These are phyloP conservation scores for Chamaetylas fuelleborni DNA, from an alignment of 2,113 vertebrate genomes.

Conservation along the genomic window DNA sequence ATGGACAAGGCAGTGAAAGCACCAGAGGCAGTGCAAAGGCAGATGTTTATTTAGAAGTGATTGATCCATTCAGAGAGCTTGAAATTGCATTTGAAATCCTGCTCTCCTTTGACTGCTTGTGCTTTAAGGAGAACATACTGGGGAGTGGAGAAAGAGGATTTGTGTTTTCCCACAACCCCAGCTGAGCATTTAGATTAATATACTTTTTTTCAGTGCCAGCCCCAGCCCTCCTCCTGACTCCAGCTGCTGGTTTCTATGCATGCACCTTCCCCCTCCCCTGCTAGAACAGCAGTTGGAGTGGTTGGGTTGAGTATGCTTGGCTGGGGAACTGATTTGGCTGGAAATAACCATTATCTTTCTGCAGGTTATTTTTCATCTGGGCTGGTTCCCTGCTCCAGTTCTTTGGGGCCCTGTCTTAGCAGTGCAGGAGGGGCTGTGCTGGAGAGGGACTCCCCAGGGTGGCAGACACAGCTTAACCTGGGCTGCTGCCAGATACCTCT, in stretches of 20 bases:
- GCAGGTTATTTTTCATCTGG: not conserved
- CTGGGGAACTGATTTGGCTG: not conserved
- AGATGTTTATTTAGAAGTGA: conserved; percentile 58
- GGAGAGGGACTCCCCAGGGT: not conserved
- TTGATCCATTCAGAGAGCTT: conserved; percentile 53
- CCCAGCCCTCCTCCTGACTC: not conserved
- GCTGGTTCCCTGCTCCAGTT: not conserved
- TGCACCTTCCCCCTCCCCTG: not conserved
- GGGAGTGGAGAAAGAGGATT: conserved; percentile 21
- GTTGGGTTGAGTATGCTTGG: not conserved
- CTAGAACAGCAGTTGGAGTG: not conserved
- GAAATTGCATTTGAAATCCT: conserved; percentile 50
- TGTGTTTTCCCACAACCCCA: conserved; percentile 30
- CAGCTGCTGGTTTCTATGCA: not conserved
- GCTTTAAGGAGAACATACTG: conserved; percentile 9
- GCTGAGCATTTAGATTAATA: conserved; percentile 19
- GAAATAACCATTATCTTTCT: not conserved
- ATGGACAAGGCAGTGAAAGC: conserved; percentile 59
- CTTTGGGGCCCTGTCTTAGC: rapidly evolving
- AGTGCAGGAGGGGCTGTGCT: not conserved
- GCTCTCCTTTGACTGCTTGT: conserved; percentile 13
- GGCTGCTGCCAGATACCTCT: not conserved
- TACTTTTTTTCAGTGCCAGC: not conserved
- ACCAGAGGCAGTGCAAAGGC: conserved; percentile 45
- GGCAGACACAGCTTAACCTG: not conserved